phyloP scores from a whole-genome alignment of 2,888 invertebrate species.

The Augochlorella aurata region DNA sequence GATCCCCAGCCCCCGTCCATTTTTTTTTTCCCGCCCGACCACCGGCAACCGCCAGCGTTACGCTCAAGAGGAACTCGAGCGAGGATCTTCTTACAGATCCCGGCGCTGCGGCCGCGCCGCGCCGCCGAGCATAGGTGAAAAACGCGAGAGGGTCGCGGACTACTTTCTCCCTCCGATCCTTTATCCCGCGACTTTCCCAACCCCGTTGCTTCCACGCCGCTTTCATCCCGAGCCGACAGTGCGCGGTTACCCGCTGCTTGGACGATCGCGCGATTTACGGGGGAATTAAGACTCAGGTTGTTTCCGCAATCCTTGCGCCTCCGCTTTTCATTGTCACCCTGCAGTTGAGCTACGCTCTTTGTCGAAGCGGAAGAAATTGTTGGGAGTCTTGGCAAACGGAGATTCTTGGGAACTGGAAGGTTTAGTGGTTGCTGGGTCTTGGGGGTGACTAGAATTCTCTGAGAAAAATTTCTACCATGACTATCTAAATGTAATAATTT shows the following conservation, averaged over 20 bases:
- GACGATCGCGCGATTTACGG: constrained; percentile 44
- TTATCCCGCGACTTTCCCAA: constrained; percentile 9
- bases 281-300: constrained; percentile 38
- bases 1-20: constrained; percentile 29
- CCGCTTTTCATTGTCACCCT: too few species aligned
- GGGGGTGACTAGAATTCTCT: too few species aligned
- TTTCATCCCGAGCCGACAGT: constrained; percentile 33
- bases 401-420: background rate
- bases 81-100: constrained; percentile 50
- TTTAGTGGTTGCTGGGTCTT: too few species aligned
- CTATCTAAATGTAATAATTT: too few species aligned
- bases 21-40: constrained; percentile 48
- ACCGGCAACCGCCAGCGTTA: constrained; percentile 42
- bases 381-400: too few species aligned
- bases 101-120: background rate
- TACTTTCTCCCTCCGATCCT: constrained; percentile 10
- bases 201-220: constrained; percentile 14
- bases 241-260: constrained; percentile 35
- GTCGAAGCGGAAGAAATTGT: too few species aligned
- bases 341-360: too few species aligned
- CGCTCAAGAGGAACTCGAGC: constrained; percentile 47
- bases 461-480: too few species aligned
- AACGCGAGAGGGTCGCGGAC: constrained; percentile 26
- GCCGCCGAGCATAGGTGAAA: constrained; percentile 10
- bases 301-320: too few species aligned